Conservation (phyloP, 2,888 invertebrate genomes). For the Pammene aurita region DNA sequence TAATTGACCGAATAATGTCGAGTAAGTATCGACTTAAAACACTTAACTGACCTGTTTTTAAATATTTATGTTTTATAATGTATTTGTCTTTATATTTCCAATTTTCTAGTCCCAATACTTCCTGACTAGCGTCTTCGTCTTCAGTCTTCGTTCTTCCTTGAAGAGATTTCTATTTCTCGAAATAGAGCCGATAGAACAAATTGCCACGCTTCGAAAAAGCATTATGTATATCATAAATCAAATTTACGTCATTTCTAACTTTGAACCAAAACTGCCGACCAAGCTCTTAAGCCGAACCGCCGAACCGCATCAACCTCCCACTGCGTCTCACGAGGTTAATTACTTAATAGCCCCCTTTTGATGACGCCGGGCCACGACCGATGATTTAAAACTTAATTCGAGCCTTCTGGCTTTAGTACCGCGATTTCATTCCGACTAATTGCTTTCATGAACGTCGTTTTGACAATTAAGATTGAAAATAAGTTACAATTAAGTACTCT, state of each 20-base stretch:
- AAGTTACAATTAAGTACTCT: not conserved
- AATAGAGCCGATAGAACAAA: too few relatives aligned
- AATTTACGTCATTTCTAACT: not conserved
- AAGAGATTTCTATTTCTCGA: too few relatives aligned
- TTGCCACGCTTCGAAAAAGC: too few relatives aligned
- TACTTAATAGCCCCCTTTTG: constrained; percentile 30
- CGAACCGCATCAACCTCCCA: constrained; percentile 14
- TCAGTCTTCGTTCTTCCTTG: too few relatives aligned
- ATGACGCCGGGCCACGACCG: constrained; percentile 20
- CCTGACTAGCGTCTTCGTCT: too few relatives aligned
- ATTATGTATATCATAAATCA: not conserved
- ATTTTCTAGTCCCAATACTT: too few relatives aligned
- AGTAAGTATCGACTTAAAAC: too few relatives aligned
- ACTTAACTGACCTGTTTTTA: too few relatives aligned
- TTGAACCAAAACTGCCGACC: not conserved
- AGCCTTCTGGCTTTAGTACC: constrained; percentile 5
- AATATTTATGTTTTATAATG: too few relatives aligned
- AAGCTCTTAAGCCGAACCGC: not conserved
- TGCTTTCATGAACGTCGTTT: constrained; percentile 7
- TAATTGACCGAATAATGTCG: too few relatives aligned
- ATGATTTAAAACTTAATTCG: constrained; percentile 32
- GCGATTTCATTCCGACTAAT: constrained; percentile 24
- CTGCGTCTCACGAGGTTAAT: constrained; percentile 21
- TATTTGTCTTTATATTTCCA: too few relatives aligned
- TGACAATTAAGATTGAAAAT: not conserved